Evolutionary conservation across 2,113 vertebrate genomes (phyloP), one percentile per base, ranked within the genome.

Genomic region (Tiliqua scincoides): DNA sequence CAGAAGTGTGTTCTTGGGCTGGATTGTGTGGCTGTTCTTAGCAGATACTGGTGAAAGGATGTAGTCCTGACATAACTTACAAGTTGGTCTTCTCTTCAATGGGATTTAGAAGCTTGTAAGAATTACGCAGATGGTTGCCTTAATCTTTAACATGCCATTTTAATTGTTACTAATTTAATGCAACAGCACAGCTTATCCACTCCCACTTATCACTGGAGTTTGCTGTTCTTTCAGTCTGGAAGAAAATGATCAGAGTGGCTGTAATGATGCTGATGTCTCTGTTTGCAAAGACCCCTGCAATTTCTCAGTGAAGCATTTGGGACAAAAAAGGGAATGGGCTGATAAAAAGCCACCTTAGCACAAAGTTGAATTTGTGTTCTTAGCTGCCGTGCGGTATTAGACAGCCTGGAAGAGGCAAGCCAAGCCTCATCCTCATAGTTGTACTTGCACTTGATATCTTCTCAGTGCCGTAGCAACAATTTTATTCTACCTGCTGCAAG

Each of bases 41-140:
- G 32, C 32, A 65, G n/a, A 76, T 68, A 35, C 67, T 83, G 81
- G 35, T 83, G 59, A 61, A 72, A 67, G 68, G 54, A 83, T 85
- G 23, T 52, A 37, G 40, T 52, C 61, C 73, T 77, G 73, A 57
- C 73, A 85, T 27, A 73, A 57, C 72, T 84, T 84, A 67, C 83
- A 84, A 84, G 43, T 85, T 77, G 77, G 73, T 23, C 6, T 85
- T 76, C 73, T 84, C 61, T 84, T 77, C 43, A 76, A 27, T 65
- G 83, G 17, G 62, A 84, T 84, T 68, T 77, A 72, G 40, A 67
- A 84, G 40, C 61, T 84, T 84, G 59, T 48, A 67, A 84, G 73
- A 67, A 75, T 63, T 62, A 84, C 40, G 37, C 82, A 75, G 82
- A 74, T 62, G 59, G 43, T 65, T 35, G 62, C 43, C 48, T 37